Base-by-base conservation (phyloP, 2,797 vertebrate genomes). In the Gymnoscopelus microlampas region DNA sequence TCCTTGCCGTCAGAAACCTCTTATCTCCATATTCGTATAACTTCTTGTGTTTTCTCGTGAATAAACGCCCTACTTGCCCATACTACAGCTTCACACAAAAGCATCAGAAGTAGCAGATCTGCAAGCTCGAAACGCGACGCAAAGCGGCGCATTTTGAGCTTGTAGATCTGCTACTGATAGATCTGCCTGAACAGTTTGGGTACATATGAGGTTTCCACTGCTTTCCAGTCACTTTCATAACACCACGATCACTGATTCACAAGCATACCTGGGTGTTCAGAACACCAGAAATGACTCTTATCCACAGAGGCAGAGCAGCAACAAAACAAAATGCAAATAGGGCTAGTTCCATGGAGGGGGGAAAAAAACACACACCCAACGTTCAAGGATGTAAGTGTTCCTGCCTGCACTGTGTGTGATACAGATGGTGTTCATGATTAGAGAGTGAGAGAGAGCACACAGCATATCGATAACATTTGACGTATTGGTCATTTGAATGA, bases 301-400 rank as follows among this genome's bases (percentile, higher is more conserved):
- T 60, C 56, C 61, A 48, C 14, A 59, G 53, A 80, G 64, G 44
- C 50, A 9, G 35, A 69, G 70, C 74, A 73, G 66, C 54, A 9
- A 58, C 66, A 75, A 39, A 15, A 10, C 2, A 78, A 79, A 49
- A 89, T 77, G 80, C 82, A 82, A 86, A 86, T 78, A 0, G 53
- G 44, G 24, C 60, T 66, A 32, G 19, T 55, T 26, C 53, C 15
- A 35, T 0, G 39, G 32, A 71, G 7, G 39, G 39, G 8, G 6
- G 5, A 1, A 39, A 44, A 53, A 65, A 72, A 68, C 23, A 7
- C 55, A 76, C 39, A 29, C 1, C 64, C 70, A 60, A 74, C 47
- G 0, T 55, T 47, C n/a, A 19, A 47, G 62, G 26, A 60, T 72
- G 68, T 39, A 2, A 1, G 19, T 8, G 64, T 66, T 53, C 67